Conservation (phyloP, 2,113 vertebrate species). For the Bos taurus region ARS-UCD2.0 NC_037339.1:19807501-19808000, state of each 20-base stretch:
- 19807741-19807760: neutral
- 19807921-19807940: neutral
- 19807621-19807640: neutral
- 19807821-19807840: neutral
- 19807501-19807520: neutral
- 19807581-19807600: neutral
- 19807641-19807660: neutral
- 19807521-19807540: neutral
- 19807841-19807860: neutral
- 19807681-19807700: neutral
- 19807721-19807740: neutral
- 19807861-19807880: neutral
- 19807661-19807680: neutral
- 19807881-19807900: neutral
- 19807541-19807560: neutral
- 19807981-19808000: rapidly evolving
- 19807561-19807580: neutral
- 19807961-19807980: neutral
- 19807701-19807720: neutral
- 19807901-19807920: neutral
- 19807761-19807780: neutral
- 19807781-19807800: neutral
- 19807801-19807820: neutral
- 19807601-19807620: neutral
- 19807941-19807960: neutral